Base-by-base conservation (phyloP, 30 jellyfish, hydroid and myxozoan genomes). In the Nemopilema nomurai region DNA sequence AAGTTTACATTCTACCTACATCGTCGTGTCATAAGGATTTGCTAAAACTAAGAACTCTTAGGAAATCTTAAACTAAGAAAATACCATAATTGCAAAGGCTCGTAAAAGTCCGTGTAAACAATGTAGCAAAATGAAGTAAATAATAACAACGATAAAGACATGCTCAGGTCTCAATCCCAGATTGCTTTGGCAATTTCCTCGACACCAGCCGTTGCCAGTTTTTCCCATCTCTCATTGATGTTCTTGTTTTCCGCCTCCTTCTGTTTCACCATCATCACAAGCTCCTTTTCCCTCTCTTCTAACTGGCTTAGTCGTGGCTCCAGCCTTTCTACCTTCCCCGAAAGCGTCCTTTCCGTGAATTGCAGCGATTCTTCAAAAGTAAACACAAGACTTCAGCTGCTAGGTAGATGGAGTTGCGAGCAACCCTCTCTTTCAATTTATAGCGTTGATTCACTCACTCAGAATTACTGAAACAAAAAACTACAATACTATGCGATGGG, bases 301-400 rank as follows among this genome's bases (percentile, higher is more conserved):
- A 84, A 81, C 21, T 32, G 70, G 33, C 22, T 64, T 25, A 84
- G 82, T 16, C 51, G 75, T 70, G 76, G 76, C 64, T 84, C 93
- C 30, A 84, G 68, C 26, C 19, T 23, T 4, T 73, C 53, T 24
- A 74, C 69, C 49, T 74, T 84, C 30, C 73, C 33, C 20, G 87
- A 57, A n/a, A 84, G 77, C 13, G 49, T 32, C 51, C 29, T 84
- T 28, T 84, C 93, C 33, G 87, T 74, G 16, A 84, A 31, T 24
- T 20, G 65, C 57, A 84, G 49, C 18, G 91, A 83, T 52, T 83
- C 91, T 83, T 76, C 18, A 53, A 20, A 30, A 18, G 1, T 51
- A 17, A 8, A 29, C 76, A 77, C 26, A 29, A 16, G 1, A n/a
- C n/a, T n/a, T n/a, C n/a, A n/a, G n/a, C n/a, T n/a, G n/a, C n/a